Percentiles rank a stretch among this genome's conserved stretches.
Evolutionary conservation across 2,113 vertebrate genomes (phyloP).

Genomic region (Mesoclemmys tuberculata): DNA sequence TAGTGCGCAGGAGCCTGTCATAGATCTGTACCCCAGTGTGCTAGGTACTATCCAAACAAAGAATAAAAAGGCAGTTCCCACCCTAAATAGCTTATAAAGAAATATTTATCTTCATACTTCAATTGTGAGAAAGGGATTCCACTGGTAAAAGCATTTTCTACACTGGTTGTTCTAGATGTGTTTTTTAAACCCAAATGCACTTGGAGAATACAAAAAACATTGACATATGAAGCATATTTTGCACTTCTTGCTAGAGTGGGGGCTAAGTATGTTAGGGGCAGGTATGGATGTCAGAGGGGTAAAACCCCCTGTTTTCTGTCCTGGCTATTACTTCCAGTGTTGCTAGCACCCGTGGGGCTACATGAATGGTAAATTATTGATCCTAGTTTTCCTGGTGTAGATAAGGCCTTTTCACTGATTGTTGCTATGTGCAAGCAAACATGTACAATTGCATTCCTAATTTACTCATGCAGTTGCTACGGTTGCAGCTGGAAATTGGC

Average conservation of each 20-base stretch:
- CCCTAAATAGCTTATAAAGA: not conserved
- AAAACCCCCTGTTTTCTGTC: not conserved
- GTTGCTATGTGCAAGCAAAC: not conserved
- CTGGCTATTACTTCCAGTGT: rapidly evolving
- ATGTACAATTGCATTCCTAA: not conserved
- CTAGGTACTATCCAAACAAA: not conserved
- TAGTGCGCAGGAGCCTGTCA: not conserved
- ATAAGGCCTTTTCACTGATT: not conserved
- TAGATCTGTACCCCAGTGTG: not conserved
- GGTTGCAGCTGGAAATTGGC: not conserved
- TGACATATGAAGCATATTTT: not conserved
- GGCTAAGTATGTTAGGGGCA: not conserved
- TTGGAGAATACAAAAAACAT: not conserved
- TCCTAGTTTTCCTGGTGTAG: not conserved
- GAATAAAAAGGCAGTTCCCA: not conserved
- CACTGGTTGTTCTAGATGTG: not conserved
- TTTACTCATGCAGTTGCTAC: not conserved
- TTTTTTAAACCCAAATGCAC: not conserved
- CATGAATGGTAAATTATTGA: not conserved
- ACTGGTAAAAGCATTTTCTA: not conserved
- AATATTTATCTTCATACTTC: not conserved
- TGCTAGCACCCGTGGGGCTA: not conserved
- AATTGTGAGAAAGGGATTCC: not conserved
- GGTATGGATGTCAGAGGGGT: not conserved
- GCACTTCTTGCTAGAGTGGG: not conserved